Conservation (phyloP, 2,797 vertebrate species). For the Gadopsis bispinosus region DNA sequence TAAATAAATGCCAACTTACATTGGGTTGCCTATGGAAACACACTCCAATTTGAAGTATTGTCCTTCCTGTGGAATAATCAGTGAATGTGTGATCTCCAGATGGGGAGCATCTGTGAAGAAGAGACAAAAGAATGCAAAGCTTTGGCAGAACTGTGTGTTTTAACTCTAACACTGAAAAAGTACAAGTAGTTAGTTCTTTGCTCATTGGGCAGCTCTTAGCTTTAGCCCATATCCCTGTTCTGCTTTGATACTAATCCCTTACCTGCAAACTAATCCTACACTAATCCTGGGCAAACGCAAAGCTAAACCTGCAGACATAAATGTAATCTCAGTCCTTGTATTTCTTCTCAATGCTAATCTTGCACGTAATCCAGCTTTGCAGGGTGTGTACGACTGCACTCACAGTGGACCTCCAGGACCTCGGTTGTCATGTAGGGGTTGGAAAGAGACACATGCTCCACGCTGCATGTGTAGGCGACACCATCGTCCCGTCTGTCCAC, state of each 20-base stretch:
- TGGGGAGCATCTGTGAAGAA: slow-evolving; percentile 91
- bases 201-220: slow-evolving; percentile 65
- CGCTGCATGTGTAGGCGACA: slow-evolving; percentile 93
- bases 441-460: slow-evolving; percentile 94
- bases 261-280: slow-evolving; percentile 80
- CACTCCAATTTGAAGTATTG: slow-evolving; percentile 97
- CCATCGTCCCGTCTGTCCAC: slow-evolving; percentile 94
- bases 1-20: slow-evolving; percentile 87
- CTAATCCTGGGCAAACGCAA: slow-evolving; percentile 79
- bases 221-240: slow-evolving; percentile 63
- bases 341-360: slow-evolving; percentile 71
- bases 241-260: slow-evolving; percentile 76
- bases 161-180: slow-evolving; percentile 52
- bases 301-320: slow-evolving; percentile 71
- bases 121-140: slow-evolving; percentile 38
- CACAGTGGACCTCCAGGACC: slow-evolving; percentile 98
- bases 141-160: slow-evolving; percentile 33
- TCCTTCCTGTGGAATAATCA: slow-evolving; percentile 95
- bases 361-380: slow-evolving; percentile 59
- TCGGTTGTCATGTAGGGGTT: slow-evolving; percentile 95
- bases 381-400: slow-evolving; percentile 78
- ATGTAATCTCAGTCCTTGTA: slow-evolving; percentile 71
- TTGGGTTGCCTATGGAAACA: slow-evolving; percentile 97
- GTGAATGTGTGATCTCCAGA: slow-evolving; percentile 93
- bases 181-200: slow-evolving; percentile 62